Conservation (phyloP, 2,797 vertebrate species). For the Poecilia gillii region DNA sequence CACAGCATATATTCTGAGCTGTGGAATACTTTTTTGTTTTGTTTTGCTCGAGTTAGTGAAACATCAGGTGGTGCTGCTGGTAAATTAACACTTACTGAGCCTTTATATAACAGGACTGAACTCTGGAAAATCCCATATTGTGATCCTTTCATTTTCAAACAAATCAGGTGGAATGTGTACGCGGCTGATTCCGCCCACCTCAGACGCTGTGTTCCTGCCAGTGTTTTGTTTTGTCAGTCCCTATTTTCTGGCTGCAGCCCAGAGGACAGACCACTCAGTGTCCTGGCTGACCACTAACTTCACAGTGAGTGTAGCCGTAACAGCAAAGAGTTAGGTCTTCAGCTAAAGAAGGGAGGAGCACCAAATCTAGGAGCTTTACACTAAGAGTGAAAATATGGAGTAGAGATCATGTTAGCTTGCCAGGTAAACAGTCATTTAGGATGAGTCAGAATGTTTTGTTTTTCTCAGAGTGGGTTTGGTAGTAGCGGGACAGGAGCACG, state of each 20-base stretch:
- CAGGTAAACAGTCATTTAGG: slow-evolving; percentile 77
- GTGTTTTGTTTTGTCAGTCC: slow-evolving; percentile 57
- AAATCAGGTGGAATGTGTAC: slow-evolving; percentile 46
- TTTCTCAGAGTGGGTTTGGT: slow-evolving; percentile 45
- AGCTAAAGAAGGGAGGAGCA: slow-evolving; percentile 13
- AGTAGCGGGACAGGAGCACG: slow-evolving; percentile 52
- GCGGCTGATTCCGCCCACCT: slow-evolving; percentile 48
- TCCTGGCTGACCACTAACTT: slow-evolving; percentile 38
- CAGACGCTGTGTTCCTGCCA: slow-evolving; percentile 40
- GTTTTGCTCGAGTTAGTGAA: background rate
- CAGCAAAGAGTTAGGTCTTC: slow-evolving; percentile 14
- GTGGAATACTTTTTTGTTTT: slow-evolving; percentile 1
- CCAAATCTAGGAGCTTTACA: slow-evolving; percentile 31
- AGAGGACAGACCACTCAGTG: slow-evolving; percentile 62
- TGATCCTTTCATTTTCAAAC: slow-evolving; percentile 57
- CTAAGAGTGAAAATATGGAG: slow-evolving; percentile 43
- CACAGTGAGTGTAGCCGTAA: slow-evolving; percentile 16
- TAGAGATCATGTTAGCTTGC: slow-evolving; percentile 60
- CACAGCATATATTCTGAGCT: background rate
- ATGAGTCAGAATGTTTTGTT: slow-evolving; percentile 78
- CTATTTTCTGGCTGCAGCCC: slow-evolving; percentile 51
- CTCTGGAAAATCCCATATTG: slow-evolving; percentile 57
- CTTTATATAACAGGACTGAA: slow-evolving; percentile 49
- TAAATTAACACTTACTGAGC: slow-evolving; percentile 24
- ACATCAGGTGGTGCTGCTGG: slow-evolving; percentile 14